These are phyloP conservation scores for Himantopus leucocephalus DNA, from an alignment of 2,113 vertebrate genomes.

Conservation along the genomic window DNA sequence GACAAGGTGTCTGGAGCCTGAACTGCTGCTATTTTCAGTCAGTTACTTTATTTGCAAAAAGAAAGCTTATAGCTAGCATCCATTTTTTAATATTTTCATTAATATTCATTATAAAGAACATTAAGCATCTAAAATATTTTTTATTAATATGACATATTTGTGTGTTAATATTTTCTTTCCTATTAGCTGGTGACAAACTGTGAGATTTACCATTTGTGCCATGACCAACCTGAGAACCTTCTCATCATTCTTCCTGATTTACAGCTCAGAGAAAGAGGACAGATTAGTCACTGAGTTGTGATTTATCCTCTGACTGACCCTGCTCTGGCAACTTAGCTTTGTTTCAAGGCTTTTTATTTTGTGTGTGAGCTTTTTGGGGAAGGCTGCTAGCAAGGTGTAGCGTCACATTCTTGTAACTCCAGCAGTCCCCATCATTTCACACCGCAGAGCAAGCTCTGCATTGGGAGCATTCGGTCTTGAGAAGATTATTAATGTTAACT, in stretches of 20 bases:
- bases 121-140: not conserved
- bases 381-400: not conserved
- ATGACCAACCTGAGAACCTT: not conserved
- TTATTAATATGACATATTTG: not conserved
- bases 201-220: not conserved
- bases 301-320: not conserved
- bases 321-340: not conserved
- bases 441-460: not conserved
- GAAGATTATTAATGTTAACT: not conserved
- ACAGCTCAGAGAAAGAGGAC: not conserved
- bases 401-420: not conserved
- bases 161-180: not conserved
- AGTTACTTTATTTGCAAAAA: not conserved
- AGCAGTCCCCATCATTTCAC: not conserved
- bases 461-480: not conserved
- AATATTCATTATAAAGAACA: not conserved
- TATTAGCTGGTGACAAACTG: not conserved
- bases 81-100: not conserved
- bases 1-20: not conserved
- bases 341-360: not conserved
- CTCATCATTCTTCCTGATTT: conserved; percentile 17
- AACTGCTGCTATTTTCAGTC: not conserved
- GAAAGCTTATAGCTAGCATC: not conserved
- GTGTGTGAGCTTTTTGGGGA: not conserved
- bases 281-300: not conserved